Conservation (phyloP, 2,888 invertebrate genomes). For the Drosophila siamana region DNA sequence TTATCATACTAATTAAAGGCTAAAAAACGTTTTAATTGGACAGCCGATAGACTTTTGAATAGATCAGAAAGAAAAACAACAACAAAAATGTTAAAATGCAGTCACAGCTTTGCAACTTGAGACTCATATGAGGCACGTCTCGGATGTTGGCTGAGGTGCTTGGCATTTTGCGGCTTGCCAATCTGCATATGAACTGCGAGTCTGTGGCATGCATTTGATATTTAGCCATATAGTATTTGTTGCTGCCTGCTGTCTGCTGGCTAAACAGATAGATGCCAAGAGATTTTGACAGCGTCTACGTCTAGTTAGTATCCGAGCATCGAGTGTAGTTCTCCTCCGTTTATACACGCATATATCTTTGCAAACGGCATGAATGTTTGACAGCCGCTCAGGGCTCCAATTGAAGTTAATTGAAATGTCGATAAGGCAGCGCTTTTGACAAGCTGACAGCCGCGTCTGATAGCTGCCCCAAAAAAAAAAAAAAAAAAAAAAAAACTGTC, state of each 20-base stretch:
- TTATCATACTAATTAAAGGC: conserved; percentile 75
- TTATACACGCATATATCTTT: no score
- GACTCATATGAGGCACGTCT: conserved; percentile 51
- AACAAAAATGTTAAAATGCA: conserved; percentile 4
- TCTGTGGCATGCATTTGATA: conserved; percentile 57
- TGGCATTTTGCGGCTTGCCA: conserved; percentile 49
- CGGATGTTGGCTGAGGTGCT: conserved; percentile 30
- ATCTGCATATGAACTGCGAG: conserved; percentile 64
- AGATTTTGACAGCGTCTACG: conserved; percentile 69
- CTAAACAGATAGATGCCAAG: conserved; percentile 76
- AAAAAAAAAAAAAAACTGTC: neutral
- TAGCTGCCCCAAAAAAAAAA: conserved; percentile 15
- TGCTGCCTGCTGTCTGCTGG: conserved; percentile 2
- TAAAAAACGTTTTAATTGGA: conserved; percentile 76
- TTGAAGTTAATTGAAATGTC: conserved; percentile 79
- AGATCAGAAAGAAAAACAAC: conserved; percentile 39
- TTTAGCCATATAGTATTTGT: conserved; percentile 42
- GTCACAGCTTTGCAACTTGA: conserved; percentile 17
- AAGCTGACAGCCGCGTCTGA: conserved; percentile 62
- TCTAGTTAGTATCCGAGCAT: conserved; percentile 34
- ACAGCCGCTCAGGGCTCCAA: conserved; percentile 65
- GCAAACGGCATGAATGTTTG: conserved; percentile 37
- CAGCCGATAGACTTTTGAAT: conserved; percentile 79
- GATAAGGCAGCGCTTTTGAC: conserved; percentile 78
- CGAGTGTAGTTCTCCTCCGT: neutral